Evolutionary conservation across 2,888 invertebrate species (phyloP).

Genomic region (Apoderus coryli): DNA sequence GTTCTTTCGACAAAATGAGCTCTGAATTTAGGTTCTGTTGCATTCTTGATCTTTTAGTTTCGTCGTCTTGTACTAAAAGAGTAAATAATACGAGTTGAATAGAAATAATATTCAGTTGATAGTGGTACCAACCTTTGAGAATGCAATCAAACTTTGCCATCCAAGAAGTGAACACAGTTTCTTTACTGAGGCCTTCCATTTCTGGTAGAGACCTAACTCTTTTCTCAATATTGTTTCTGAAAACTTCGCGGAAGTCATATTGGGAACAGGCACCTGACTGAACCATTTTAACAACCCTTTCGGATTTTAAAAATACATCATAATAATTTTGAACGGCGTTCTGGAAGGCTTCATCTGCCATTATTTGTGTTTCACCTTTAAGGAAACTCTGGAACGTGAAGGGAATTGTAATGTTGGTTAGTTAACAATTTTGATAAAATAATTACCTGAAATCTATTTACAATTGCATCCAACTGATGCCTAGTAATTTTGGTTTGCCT

Average conservation of each 20-base stretch:
- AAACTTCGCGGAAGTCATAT: conserved; percentile 97
- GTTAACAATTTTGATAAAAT: too few species aligned
- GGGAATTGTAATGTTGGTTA: conserved; percentile 10
- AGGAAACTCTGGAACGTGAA: conserved; percentile 71
- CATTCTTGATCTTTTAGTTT: conserved; percentile 73
- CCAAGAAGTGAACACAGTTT: conserved; percentile 97
- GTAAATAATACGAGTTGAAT: too few species aligned
- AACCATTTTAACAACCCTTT: conserved; percentile 92
- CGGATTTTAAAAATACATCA: conserved; percentile 94
- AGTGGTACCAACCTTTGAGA: conserved; percentile 82
- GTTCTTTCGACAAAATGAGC: conserved; percentile 93
- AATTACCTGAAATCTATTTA: conserved; percentile 81
- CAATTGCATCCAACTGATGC: conserved; percentile 88
- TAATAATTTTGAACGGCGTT: conserved; percentile 94
- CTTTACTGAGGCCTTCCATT: conserved; percentile 98
- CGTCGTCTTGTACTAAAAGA: conserved; percentile 54
- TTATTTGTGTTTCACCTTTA: conserved; percentile 96
- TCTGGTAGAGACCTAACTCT: conserved; percentile 96
- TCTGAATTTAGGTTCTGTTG: conserved; percentile 87
- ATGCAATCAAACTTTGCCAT: conserved; percentile 99
- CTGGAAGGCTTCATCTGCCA: conserved; percentile 96
- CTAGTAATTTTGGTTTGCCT: conserved; percentile 92
- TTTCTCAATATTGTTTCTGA: conserved; percentile 96
- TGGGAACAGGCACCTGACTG: conserved; percentile 96
- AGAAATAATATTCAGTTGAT: conserved; percentile 3